Percentiles rank a stretch among this genome's conserved stretches.
These are phyloP conservation scores for Dipodomys stephensi DNA, from an alignment of 2,113 vertebrate species.

Conservation along the genomic window DNA sequence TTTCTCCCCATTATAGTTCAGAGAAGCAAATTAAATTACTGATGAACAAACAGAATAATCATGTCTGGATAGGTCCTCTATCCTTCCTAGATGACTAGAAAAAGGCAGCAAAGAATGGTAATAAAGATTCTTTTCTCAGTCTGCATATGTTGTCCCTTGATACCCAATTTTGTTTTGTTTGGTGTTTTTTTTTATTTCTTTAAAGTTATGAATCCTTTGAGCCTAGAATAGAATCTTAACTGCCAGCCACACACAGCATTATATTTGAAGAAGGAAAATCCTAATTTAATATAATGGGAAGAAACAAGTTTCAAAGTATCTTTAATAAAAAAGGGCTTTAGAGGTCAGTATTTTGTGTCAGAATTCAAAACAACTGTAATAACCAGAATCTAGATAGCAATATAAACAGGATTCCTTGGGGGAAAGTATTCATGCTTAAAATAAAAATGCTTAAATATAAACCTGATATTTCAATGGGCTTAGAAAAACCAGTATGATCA, in stretches of 20 bases:
- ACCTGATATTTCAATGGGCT: constrained; percentile 58
- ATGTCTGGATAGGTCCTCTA: neutral
- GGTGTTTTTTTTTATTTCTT: neutral
- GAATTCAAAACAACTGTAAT: constrained; percentile 76
- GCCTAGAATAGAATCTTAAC: constrained; percentile 54
- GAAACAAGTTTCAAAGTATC: constrained; percentile 52
- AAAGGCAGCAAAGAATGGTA: constrained; percentile 34
- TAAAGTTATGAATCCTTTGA: constrained; percentile 68
- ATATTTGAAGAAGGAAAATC: constrained; percentile 64
- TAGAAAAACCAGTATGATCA: neutral
- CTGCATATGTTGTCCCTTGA: neutral
- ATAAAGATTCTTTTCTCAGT: neutral
- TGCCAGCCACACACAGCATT: neutral
- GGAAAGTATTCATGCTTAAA: constrained; percentile 52
- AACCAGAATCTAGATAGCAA: constrained; percentile 64
- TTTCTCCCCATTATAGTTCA: neutral
- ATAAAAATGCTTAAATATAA: constrained; percentile 62
- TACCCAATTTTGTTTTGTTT: constrained; percentile 34
- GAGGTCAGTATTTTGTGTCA: constrained; percentile 65
- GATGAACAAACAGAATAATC: neutral
- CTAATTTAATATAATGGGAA: constrained; percentile 66
- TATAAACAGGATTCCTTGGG: constrained; percentile 53
- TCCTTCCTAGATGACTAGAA: neutral
- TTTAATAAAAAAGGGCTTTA: constrained; percentile 69
- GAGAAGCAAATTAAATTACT: constrained; percentile 35